Conservation (phyloP, 2,888 invertebrate species). For the Melanargia galathea region DNA sequence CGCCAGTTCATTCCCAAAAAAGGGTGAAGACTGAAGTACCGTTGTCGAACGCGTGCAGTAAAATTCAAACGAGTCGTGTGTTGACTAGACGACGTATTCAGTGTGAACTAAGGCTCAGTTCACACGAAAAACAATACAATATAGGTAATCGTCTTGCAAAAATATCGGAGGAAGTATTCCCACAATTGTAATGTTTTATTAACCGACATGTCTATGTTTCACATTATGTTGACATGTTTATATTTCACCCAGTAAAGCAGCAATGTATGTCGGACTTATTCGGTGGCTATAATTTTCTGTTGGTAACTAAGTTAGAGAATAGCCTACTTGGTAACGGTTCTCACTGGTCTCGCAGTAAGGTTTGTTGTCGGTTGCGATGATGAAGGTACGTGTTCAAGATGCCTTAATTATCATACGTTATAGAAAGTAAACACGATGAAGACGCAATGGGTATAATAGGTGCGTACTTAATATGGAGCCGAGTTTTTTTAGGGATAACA, state of each 20-base stretch:
- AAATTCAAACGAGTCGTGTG: constrained; percentile 58
- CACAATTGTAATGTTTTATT: no score
- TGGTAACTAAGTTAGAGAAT: no score
- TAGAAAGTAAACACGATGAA: constrained; percentile 26
- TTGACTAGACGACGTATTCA: constrained; percentile 30
- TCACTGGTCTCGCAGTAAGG: no score
- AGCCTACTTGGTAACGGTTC: no score
- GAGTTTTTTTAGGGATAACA: constrained; percentile 4
- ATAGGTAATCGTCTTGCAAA: no score
- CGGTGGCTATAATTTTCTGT: no score
- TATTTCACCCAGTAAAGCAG: no score
- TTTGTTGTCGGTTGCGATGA: not conserved
- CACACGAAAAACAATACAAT: not conserved
- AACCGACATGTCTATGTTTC: no score
- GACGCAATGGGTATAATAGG: no score
- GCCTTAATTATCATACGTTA: constrained; percentile 23
- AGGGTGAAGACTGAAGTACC: constrained; percentile 61
- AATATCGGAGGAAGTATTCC: not conserved
- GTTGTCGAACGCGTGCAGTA: constrained; percentile 61
- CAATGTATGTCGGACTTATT: not conserved
- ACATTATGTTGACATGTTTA: no score
- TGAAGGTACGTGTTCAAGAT: constrained; percentile 5
- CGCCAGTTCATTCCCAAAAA: constrained; percentile 54
- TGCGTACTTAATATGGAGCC: constrained; percentile 19
- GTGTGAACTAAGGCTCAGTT: constrained; percentile 24